Percentiles rank a stretch among this genome's conserved stretches.
Conservation (phyloP, 2,888 invertebrate species). For the Nemoura dubitans region DNA sequence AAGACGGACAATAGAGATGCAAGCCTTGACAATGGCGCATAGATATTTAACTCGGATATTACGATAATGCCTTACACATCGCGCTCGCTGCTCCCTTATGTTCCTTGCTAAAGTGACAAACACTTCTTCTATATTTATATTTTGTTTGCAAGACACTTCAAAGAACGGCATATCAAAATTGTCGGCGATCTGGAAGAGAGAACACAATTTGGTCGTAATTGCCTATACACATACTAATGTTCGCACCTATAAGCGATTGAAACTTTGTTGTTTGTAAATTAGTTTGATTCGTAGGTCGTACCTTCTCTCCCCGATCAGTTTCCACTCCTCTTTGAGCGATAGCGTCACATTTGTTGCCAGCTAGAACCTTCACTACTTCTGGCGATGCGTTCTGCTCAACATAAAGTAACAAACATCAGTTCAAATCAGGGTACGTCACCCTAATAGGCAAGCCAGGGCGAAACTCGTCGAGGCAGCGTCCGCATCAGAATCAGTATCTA, state of each 20-base stretch:
- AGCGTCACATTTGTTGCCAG: conserved; percentile 86
- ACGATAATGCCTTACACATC: conserved; percentile 66
- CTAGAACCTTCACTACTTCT: conserved; percentile 85
- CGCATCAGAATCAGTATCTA: too few species aligned
- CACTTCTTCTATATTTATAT: conserved; percentile 85
- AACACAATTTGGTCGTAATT: conserved; percentile 19
- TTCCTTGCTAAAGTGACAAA: conserved; percentile 82
- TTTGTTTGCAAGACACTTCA: conserved; percentile 87
- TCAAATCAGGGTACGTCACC: neutral
- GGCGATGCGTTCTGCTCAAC: conserved; percentile 81
- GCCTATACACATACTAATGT: too few species aligned
- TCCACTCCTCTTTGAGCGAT: conserved; percentile 80
- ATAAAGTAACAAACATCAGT: conserved; percentile 50
- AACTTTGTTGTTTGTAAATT: too few species aligned
- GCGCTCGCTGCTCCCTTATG: conserved; percentile 82
- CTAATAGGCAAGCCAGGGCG: neutral
- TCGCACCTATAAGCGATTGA: too few species aligned
- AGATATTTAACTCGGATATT: too few species aligned
- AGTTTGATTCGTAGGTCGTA: too few species aligned
- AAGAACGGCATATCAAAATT: conserved; percentile 89
- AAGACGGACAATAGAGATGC: too few species aligned
- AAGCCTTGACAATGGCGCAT: too few species aligned
- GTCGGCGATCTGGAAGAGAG: conserved; percentile 76
- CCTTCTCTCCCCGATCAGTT: conserved; percentile 82
- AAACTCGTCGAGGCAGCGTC: too few species aligned